A percentile compares a stretch with the other conserved stretches of the same genome.
phyloP scores from a whole-genome alignment of 2,888 invertebrate species.

The Leptopilina syphax region DNA sequence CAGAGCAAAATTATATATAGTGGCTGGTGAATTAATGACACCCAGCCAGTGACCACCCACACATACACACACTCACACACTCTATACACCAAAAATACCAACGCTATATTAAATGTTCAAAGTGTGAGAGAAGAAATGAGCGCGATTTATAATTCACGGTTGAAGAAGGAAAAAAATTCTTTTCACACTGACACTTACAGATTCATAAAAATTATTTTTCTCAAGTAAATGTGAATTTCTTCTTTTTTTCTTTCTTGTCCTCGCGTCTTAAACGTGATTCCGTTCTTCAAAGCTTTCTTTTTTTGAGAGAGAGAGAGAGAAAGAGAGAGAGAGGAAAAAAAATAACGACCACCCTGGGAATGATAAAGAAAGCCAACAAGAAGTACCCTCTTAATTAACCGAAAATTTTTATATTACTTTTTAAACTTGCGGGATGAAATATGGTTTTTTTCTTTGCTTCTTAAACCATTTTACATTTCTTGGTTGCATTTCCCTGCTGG shows the following conservation, averaged over 20 bases:
- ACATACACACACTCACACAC: no score
- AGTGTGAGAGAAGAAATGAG: neutral
- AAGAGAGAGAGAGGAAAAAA: neutral
- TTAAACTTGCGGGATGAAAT: neutral
- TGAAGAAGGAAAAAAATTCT: neutral
- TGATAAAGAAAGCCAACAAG: constrained; percentile 18
- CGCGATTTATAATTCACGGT: constrained; percentile 9
- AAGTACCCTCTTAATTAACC: constrained; percentile 31
- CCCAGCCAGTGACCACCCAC: neutral
- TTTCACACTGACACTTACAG: neutral
- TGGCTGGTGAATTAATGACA: constrained; percentile 51
- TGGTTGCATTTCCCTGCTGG: neutral
- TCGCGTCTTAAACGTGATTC: neutral
- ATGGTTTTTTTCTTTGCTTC: neutral
- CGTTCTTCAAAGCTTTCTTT: neutral
- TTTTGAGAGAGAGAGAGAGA: no score
- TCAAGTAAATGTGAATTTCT: neutral
- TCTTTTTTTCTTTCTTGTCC: neutral
- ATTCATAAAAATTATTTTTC: constrained; percentile 9
- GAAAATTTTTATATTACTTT: constrained; percentile 20
- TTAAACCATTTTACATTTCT: constrained; percentile 19
- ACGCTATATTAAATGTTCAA: neutral
- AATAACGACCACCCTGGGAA: neutral
- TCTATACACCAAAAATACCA: neutral
- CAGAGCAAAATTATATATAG: constrained; percentile 40